Percentiles rank a stretch among this genome's conserved stretches.
phyloP scores from a whole-genome alignment of 2,888 invertebrate genomes.

The Lithophane semibrunnea region DNA sequence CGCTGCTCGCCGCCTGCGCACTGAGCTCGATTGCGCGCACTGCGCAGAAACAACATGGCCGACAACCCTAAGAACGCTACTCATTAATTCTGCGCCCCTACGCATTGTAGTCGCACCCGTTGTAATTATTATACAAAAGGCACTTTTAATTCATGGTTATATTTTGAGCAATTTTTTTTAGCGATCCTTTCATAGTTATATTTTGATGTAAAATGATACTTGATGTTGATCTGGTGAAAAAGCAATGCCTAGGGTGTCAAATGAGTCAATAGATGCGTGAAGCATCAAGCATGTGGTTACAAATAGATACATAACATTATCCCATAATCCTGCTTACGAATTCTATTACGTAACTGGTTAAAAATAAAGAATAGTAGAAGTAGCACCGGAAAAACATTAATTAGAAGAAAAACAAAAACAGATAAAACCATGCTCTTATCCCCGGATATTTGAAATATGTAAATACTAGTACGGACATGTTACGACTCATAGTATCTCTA shows the following conservation, averaged over 20 bases:
- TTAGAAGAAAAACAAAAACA: constrained; percentile 29
- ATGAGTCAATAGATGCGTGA: not conserved
- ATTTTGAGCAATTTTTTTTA: constrained; percentile 26
- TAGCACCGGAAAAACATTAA: not conserved
- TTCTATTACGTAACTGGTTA: not conserved
- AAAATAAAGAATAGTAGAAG: too few species aligned
- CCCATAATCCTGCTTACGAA: too few species aligned
- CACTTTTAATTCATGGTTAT: constrained; percentile 51
- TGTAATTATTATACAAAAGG: constrained; percentile 70
- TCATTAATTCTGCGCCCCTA: constrained; percentile 80
- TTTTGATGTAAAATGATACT: not conserved
- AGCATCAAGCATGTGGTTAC: too few species aligned
- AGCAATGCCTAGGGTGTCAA: not conserved
- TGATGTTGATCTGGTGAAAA: not conserved
- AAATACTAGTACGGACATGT: constrained; percentile 5
- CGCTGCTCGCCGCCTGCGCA: constrained; percentile 81
- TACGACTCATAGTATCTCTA: constrained; percentile 8
- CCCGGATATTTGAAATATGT: not conserved
- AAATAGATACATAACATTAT: not conserved
- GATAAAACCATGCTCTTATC: constrained; percentile 6
- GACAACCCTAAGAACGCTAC: constrained; percentile 74
- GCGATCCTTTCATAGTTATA: not conserved
- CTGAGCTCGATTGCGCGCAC: constrained; percentile 68
- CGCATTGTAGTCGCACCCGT: constrained; percentile 79
- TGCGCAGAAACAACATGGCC: constrained; percentile 76